Conservation (phyloP, 2,797 vertebrate species). For the Phoebastria nigripes region DNA sequence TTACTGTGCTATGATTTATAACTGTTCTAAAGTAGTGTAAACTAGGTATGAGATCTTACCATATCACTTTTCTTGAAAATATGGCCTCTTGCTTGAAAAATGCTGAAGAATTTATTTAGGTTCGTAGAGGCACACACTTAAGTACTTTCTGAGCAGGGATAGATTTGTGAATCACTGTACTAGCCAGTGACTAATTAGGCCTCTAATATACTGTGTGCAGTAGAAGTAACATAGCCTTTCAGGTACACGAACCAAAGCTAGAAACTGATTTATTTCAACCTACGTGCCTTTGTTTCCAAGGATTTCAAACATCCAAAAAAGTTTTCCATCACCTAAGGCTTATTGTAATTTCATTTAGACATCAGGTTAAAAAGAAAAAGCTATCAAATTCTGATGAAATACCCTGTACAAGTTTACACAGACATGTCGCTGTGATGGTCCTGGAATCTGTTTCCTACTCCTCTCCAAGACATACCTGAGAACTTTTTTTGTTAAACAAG, state of each 20-base stretch:
- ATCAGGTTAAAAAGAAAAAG: constrained; percentile 24
- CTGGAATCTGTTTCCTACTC: neutral
- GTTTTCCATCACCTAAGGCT: neutral
- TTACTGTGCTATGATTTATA: neutral
- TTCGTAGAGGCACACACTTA: neutral
- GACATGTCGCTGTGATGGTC: neutral
- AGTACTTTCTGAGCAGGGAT: neutral
- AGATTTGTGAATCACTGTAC: neutral
- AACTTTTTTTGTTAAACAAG: constrained; percentile 20
- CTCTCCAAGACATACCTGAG: neutral
- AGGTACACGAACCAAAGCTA: neutral
- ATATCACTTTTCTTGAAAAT: neutral
- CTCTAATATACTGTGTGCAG: neutral
- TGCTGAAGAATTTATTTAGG: neutral
- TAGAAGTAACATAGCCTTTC: neutral
- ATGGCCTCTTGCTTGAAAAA: neutral
- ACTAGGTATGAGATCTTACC: neutral
- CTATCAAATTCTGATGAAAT: neutral
- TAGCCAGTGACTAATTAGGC: neutral
- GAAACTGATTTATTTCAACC: neutral
- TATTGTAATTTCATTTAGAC: constrained; percentile 6
- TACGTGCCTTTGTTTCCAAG: neutral
- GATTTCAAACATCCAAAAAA: neutral
- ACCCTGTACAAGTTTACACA: neutral
- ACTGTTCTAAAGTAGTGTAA: neutral